Percentiles rank a stretch among this genome's conserved stretches.
Conservation (phyloP, 2,797 vertebrate species). For the Hippopotamyrus pictus region DNA sequence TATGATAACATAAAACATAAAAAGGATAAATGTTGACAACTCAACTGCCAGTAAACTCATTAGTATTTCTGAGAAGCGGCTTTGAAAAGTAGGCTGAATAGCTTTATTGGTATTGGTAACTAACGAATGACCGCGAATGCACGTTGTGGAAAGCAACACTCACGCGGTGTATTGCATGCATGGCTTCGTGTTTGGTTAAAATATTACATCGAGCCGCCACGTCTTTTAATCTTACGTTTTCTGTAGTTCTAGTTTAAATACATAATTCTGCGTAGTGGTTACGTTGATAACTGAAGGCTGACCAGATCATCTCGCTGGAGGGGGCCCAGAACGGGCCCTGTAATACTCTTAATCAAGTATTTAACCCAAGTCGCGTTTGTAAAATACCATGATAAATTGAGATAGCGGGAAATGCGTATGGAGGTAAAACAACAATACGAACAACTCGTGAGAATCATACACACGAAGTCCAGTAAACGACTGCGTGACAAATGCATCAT, state of each 20-base stretch:
- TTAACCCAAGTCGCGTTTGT: neutral
- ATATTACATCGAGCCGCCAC: neutral
- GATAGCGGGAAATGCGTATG: neutral
- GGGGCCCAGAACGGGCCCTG: neutral
- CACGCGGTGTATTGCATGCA: neutral
- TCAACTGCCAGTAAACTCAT: neutral
- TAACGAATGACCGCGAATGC: neutral
- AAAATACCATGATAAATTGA: neutral
- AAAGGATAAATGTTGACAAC: neutral
- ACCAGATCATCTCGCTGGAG: neutral
- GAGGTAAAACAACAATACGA: neutral
- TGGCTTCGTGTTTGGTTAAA: neutral
- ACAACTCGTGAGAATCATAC: neutral
- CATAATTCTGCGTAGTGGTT: neutral
- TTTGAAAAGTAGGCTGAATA: neutral
- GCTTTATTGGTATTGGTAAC: neutral
- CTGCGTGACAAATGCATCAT: neutral
- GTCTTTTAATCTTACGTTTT: neutral
- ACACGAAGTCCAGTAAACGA: neutral
- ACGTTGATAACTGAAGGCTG: neutral
- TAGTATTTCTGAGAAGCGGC: neutral
- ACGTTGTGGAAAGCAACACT: neutral
- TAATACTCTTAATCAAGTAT: neutral
- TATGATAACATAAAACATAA: too few species aligned
- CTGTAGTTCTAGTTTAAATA: neutral